Evolutionary conservation across 2,888 invertebrate genomes (phyloP), one percentile per base, ranked within the genome.

Genomic region (Noctua comes): DNA sequence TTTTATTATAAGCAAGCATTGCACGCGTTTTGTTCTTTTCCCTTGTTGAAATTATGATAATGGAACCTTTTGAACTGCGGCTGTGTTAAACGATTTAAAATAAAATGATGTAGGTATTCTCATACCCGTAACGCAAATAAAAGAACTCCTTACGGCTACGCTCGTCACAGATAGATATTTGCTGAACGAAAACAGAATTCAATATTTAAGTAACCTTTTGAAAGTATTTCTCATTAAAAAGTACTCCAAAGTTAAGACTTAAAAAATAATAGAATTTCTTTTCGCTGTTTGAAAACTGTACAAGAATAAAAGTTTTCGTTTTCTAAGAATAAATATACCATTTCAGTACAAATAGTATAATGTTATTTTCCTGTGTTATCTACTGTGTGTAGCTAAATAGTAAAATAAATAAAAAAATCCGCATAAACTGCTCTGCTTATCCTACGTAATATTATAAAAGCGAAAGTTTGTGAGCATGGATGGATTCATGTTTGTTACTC

Each of bases 1-100:
- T 94, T 94, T 94, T 94, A 94, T 94, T 94, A 93, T 93, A 93
- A 93, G 91, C 93, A 92, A 91, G 91, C 92, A 92, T 92, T 90
- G 93, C 90, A 87, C 88, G 88, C 88, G 92, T 94, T 94, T 93
- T 93, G 92, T 93, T 92, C 91, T 91, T 92, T 90, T 86, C 90
- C 89, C 90, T 91, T 88, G 91, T 94, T 93, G 90, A 90, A 93
- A 93, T 94, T 94, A 95, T 94, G 91, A 93, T 94, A 94, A 94
- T 94, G 90, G 91, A 89, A 89, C 91, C 91, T 91, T 93, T 93
- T 92, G 90, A 91, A 92, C 89, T 88, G 88, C 86, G 84, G 82
- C 69, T 88, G 88, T 77, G 83, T 86, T 88, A 89, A 92, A 90
- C 88, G 90, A 90, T 90, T 89, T 89, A 88, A 91, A 88, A 88